Base-by-base conservation (phyloP, 2,888 invertebrate species). In the Macrostomum cliftonense region DNA sequence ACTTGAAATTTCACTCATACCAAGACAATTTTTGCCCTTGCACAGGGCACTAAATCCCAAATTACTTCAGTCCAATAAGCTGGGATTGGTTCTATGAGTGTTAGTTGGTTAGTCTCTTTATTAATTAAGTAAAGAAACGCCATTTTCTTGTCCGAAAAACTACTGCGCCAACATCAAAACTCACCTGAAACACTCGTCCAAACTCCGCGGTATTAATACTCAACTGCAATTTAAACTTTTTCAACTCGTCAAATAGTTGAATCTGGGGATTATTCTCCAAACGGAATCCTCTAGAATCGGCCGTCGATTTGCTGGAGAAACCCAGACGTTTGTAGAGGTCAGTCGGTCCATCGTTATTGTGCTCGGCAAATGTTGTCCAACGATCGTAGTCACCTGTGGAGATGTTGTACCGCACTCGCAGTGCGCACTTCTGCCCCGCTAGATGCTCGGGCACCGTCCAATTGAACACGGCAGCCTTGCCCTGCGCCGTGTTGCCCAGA, bases 141-240 rank as follows among this genome's bases (percentile, higher is more conserved):
- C n/a, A n/a, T n/a, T n/a, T n/a, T n/a, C n/a, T n/a, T n/a, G n/a
- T n/a, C n/a, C n/a, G n/a, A n/a, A n/a, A n/a, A n/a, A n/a, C n/a
- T 4, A 36, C 21, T 28, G 16, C 14, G n/a, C 5, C 13, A 4
- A 36, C 13, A 16, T 12, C 12, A 2, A n/a, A n/a, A 43, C 53
- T 49, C 47, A 68, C 69, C 69, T 69, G 65, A 53, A 69, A 69
- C 5, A 61, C 59, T 37, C 68, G 52, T 2, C 67, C 68, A 61
- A 55, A 69, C 58, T 69, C 67, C 12, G 65, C 63, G 1, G 68
- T 69, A 54, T 69, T 64, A 16, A 69, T 54, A 2, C 67, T 67
- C n/a, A 69, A 55, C 38, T 58, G 55, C 1, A 67, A 57, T 12
- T 57, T 54, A 49, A 67, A 59, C 42, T 59, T 53, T 2, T 58